Conservation (phyloP, 2,888 invertebrate genomes). For the Caenorhabditis japonica region DNA sequence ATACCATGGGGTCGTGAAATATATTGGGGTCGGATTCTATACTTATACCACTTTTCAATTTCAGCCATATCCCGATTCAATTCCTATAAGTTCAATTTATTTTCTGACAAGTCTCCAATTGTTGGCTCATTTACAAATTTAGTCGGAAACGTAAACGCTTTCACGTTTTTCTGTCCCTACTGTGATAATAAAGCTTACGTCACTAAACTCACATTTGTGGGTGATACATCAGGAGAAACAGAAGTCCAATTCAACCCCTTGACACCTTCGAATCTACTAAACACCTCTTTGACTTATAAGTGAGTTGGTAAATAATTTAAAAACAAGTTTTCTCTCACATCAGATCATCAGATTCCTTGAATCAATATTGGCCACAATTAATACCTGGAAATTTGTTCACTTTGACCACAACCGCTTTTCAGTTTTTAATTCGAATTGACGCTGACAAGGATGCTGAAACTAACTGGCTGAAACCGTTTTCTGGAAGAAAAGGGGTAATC, state of each 20-base stretch:
- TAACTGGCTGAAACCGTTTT: conserved; percentile 7
- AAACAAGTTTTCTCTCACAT: neutral
- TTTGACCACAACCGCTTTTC: neutral
- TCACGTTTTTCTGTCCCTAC: conserved; percentile 8
- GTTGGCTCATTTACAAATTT: too few species aligned
- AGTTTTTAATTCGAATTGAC: too few species aligned
- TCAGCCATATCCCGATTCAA: conserved; percentile 5
- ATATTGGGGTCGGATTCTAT: too few species aligned
- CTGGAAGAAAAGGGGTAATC: conserved; percentile 6
- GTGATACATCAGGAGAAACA: neutral
- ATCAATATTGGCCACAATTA: conserved; percentile 7
- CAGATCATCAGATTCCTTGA: neutral
- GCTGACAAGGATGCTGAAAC: neutral
- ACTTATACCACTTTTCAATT: neutral
- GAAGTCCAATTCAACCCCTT: conserved; percentile 10
- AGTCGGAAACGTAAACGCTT: conserved; percentile 8
- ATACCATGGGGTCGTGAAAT: too few species aligned
- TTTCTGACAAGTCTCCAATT: conserved; percentile 1
- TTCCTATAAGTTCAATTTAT: conserved; percentile 1
- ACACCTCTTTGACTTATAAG: conserved; percentile 5
- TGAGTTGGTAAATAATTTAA: too few species aligned
- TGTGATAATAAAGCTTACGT: neutral
- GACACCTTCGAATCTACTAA: conserved; percentile 5
- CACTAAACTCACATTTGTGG: conserved; percentile 1
- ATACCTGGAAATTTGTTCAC: conserved; percentile 16